Conservation (phyloP, 2,797 vertebrate species). For the Pseudochirops corinnae region DNA sequence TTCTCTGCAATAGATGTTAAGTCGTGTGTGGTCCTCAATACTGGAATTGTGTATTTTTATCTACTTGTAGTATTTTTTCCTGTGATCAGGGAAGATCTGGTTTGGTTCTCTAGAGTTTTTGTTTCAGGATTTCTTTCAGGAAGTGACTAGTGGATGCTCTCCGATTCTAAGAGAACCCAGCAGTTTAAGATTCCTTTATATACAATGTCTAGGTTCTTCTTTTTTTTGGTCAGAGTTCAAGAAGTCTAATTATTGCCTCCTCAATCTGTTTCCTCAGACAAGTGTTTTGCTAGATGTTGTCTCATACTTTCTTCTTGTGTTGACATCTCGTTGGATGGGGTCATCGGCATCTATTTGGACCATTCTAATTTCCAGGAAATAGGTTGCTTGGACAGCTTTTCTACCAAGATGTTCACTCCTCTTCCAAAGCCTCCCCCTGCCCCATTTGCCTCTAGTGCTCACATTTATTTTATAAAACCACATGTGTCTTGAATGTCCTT, state of each 20-base stretch:
- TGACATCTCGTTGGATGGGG: no score
- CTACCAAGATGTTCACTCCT: neutral
- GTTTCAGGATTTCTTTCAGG: neutral
- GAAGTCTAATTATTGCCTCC: no score
- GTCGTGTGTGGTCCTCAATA: no score
- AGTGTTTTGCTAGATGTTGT: neutral
- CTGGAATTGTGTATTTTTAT: no score
- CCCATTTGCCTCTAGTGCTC: no score
- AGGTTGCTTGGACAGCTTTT: neutral
- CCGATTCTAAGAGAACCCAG: neutral
- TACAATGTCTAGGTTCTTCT: neutral
- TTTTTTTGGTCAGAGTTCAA: neutral
- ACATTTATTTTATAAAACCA: no score
- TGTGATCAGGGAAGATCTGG: no score
- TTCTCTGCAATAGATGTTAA: no score
- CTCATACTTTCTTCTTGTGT: neutral
- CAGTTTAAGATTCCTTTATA: neutral
- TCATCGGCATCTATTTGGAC: neutral
- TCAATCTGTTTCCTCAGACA: no score
- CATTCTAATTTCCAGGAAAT: neutral
- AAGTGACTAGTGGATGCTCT: neutral
- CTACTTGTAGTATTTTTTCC: no score
- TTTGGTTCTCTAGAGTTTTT: neutral
- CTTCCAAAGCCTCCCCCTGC: no score
- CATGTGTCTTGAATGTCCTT: no score